Evolutionary conservation across 2,797 vertebrate species (phyloP).

Genomic region (Propithecus deckenii): DNA sequence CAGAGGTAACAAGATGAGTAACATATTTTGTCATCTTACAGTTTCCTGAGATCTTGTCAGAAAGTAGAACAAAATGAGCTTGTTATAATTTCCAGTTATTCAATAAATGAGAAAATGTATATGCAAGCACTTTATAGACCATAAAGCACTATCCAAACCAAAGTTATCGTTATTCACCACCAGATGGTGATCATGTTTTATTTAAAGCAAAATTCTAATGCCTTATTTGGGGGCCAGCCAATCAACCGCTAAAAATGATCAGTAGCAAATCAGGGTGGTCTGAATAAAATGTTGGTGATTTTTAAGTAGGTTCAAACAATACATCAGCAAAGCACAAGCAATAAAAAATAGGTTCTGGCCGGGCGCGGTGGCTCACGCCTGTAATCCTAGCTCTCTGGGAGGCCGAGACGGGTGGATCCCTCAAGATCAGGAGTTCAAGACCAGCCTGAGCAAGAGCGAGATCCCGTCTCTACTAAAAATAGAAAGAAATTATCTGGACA

Average conservation of each 20-base stretch:
- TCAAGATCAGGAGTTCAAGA: no score
- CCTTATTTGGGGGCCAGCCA: neutral
- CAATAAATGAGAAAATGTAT: constrained; percentile 8
- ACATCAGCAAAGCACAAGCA: constrained; percentile 1
- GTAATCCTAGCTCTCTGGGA: no score
- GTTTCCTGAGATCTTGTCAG: neutral
- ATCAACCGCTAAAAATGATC: constrained; percentile 24
- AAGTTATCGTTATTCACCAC: constrained; percentile 58
- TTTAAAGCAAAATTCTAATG: constrained; percentile 37
- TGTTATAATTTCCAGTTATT: constrained; percentile 17
- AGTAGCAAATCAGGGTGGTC: neutral
- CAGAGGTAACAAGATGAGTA: neutral
- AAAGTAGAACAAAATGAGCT: neutral
- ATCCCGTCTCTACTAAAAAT: no score
- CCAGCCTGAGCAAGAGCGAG: no score
- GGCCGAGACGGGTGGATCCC: no score
- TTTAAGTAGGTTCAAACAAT: neutral
- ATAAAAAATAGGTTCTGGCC: neutral
- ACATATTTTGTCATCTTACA: neutral
- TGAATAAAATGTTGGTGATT: constrained; percentile 36
- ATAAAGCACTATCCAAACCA: constrained; percentile 27
- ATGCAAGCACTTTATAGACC: constrained; percentile 8
- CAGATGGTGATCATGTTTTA: constrained; percentile 58
- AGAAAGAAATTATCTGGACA: no score
- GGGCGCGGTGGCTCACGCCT: no score